phyloP scores from a whole-genome alignment of 64 coral and sea anemone genomes.

The Astreopora myriophthalma region DNA sequence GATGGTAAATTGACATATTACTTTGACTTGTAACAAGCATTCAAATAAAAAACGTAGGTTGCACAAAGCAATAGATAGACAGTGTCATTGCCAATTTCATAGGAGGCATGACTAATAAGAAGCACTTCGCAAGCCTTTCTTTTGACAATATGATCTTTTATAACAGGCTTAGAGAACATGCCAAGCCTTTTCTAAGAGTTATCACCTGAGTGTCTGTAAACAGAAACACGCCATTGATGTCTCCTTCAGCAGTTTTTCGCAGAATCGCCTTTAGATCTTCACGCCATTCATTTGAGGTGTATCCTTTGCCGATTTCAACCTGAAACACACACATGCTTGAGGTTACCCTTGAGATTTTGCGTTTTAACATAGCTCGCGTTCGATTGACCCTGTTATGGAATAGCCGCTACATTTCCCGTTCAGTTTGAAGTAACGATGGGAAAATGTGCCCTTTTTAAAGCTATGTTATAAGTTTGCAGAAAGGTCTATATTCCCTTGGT shows the following conservation, averaged over 20 bases:
- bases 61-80: no score
- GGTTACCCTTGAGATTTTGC: not conserved
- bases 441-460: no score
- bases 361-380: not conserved
- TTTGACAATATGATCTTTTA: not conserved
- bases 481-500: no score
- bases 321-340: not conserved
- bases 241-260: slow-evolving; percentile 95
- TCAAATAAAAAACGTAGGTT: no score
- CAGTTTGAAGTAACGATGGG: not conserved
- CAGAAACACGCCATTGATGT: slow-evolving; percentile 95
- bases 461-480: no score
- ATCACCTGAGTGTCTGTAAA: slow-evolving; percentile 99
- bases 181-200: not conserved
- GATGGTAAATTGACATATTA: no score
- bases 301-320: slow-evolving; percentile 99
- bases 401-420: not conserved
- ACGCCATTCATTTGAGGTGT: slow-evolving; percentile 96
- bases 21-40: no score
- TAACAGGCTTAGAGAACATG: not conserved
- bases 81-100: no score
- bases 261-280: slow-evolving; percentile 97
- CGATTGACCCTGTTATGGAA: not conserved
- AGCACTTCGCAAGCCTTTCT: no score
- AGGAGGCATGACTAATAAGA: no score